Evolutionary conservation across 2,797 vertebrate genomes (phyloP).

Genomic region (Antrozous pallidus): DNA sequence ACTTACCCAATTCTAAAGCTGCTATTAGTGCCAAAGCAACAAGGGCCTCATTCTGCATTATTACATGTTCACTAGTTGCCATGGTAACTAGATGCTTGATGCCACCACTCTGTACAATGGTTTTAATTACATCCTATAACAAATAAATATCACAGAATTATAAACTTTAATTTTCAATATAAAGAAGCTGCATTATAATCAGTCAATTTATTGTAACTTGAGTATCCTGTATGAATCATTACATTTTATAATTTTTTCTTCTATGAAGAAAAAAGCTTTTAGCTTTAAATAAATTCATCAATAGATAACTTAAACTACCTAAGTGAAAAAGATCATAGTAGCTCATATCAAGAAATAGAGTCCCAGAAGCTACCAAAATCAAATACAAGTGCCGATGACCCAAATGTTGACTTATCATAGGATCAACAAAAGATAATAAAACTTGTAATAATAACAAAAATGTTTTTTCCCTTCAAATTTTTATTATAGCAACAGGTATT

Average conservation of each 20-base stretch:
- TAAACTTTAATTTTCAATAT: conserved; percentile 50
- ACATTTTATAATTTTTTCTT: conserved; percentile 45
- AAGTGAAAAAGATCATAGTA: conserved; percentile 43
- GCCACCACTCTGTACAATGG: conserved; percentile 93
- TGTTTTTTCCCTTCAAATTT: neutral
- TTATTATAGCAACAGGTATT: neutral
- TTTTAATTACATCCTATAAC: conserved; percentile 93
- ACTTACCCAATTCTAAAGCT: conserved; percentile 94
- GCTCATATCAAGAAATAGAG: conserved; percentile 21
- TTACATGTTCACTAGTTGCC: conserved; percentile 99
- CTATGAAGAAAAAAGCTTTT: conserved; percentile 48
- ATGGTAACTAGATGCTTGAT: conserved; percentile 97
- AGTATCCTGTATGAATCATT: conserved; percentile 40
- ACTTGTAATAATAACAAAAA: neutral
- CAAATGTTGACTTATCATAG: neutral
- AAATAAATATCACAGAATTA: conserved; percentile 70
- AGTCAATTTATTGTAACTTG: conserved; percentile 42
- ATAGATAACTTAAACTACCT: conserved; percentile 59
- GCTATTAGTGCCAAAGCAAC: conserved; percentile 96
- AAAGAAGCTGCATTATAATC: conserved; percentile 21
- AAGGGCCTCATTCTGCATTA: conserved; percentile 99
- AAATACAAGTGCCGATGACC: neutral
- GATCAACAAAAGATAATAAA: neutral
- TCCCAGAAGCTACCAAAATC: neutral
- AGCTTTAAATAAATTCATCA: conserved; percentile 64